Conservation (phyloP, 2,888 invertebrate genomes). For the Lasioglossum oenotherae region DNA sequence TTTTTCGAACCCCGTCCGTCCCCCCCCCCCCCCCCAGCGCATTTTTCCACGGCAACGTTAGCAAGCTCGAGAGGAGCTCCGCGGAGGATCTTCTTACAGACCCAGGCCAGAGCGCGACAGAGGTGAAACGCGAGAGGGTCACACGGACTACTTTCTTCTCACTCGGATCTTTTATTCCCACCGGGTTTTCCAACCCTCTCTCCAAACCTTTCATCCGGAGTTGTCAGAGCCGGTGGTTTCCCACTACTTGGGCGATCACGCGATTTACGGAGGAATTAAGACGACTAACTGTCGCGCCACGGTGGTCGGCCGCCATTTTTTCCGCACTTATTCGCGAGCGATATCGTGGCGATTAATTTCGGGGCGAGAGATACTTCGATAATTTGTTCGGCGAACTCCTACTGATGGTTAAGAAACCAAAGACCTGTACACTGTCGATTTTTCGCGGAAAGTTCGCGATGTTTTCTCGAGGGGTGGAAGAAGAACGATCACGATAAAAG, state of each 20-base stretch:
- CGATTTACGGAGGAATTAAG: slow-evolving; percentile 55
- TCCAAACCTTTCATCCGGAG: slow-evolving; percentile 39
- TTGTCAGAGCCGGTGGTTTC: slow-evolving; percentile 23
- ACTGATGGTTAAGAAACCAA: not conserved
- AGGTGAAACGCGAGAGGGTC: slow-evolving; percentile 29
- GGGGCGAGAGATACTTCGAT: not conserved
- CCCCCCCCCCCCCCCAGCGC: not conserved
- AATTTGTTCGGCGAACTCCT: not conserved
- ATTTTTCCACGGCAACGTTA: slow-evolving; percentile 41
- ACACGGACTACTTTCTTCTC: slow-evolving; percentile 11
- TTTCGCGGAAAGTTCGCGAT: not conserved
- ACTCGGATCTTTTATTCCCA: slow-evolving; percentile 20
- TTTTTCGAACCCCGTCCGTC: slow-evolving; percentile 9
- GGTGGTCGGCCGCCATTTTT: not conserved
- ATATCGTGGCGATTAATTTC: not conserved
- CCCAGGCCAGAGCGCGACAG: not conserved
- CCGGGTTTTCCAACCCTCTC: not conserved
- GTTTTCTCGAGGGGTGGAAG: not conserved
- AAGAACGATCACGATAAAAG: not conserved
- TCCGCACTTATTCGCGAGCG: not conserved
- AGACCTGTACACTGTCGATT: not conserved
- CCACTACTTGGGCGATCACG: slow-evolving; percentile 38
- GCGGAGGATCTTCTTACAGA: slow-evolving; percentile 55
- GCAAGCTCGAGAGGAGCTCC: slow-evolving; percentile 49
- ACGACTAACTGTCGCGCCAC: slow-evolving; percentile 5